A percentile compares a stretch with the other conserved stretches of the same genome.
These are phyloP conservation scores for Callopanchax toddi DNA, from an alignment of 2,113 vertebrate genomes.

Conservation along the genomic window DNA sequence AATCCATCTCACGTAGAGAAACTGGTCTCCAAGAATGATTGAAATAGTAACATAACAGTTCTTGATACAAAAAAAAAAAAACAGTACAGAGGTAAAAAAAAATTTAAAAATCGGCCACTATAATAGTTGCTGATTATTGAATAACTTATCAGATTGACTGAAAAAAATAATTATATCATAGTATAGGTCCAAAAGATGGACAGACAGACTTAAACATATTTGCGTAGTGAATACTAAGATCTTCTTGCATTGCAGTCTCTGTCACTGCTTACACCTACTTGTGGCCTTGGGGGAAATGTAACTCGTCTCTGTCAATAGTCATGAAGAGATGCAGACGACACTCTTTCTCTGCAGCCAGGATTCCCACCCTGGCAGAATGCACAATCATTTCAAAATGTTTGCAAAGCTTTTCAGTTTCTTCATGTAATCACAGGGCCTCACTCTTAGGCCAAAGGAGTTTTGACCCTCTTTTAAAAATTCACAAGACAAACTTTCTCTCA, in stretches of 20 bases:
- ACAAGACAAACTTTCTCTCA: too few species aligned
- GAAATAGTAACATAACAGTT: not conserved
- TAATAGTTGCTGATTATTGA: not conserved
- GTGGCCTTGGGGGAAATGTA: constrained; percentile 24
- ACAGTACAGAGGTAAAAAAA: not conserved
- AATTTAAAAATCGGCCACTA: not conserved
- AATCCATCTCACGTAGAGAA: not conserved
- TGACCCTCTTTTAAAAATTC: too few species aligned
- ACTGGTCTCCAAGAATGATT: not conserved
- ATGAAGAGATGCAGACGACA: constrained; percentile 1
- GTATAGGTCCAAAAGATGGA: not conserved
- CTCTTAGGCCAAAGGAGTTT: too few species aligned
- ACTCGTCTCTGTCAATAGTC: constrained; percentile 16
- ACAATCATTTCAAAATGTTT: too few species aligned
- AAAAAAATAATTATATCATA: not conserved
- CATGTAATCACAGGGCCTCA: too few species aligned
- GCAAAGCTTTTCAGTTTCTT: too few species aligned
- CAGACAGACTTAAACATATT: constrained; percentile 16
- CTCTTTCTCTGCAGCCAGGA: not conserved
- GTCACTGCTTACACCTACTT: constrained; percentile 3
- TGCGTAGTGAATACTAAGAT: not conserved
- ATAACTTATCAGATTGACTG: not conserved
- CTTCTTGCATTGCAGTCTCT: constrained; percentile 1
- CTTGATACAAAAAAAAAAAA: not conserved
- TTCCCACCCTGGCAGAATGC: too few species aligned